Base-by-base conservation (phyloP, 2,888 invertebrate genomes). In the Apodemia duryi region DNA sequence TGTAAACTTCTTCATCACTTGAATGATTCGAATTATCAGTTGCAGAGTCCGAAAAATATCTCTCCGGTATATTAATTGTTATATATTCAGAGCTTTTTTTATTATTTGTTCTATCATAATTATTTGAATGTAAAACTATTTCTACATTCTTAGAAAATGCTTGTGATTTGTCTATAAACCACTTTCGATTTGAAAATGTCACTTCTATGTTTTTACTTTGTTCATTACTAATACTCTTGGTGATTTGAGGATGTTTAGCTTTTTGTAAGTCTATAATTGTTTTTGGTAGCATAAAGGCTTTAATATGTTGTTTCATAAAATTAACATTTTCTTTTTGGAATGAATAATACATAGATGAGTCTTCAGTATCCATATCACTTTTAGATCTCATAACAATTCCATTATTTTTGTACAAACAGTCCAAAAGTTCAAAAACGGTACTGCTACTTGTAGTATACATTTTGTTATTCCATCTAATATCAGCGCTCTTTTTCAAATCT, bases 261-360 rank as follows among this genome's bases (percentile, higher is more conserved):
- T 77, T 75, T 63, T 72, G 71, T 41, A 65, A 74, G 61, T 81
- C 75, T 13, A 71, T 70, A 29, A 85, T 75, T 4, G 78, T 82
- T 66, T 77, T 77, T 28, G 86, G 83, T 49, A 89, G 75, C 88
- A 90, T 88, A 84, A 86, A 90, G 2, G 88, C 85, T 79, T 88
- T 79, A 66, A 89, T 75, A 49, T 83, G 77, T 70, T 74, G 74
- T 68, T 82, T 79, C n/a, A 80, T 72, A 63, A 84, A 86, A 66
- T 83, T 81, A 0, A 81, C 78, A 57, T 74, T 75, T 32, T 80
- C 82, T 60, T 73, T 78, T 29, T 46, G 69, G 73, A 57, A 77
- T 74, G 46, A 46, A 65, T 73, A 77, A 62, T 74, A 76, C 5
- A 68, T 52, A 41, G 79, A 77, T 0, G 80, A 78, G n/a, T 77